A percentile compares a stretch with the other conserved stretches of the same genome.
Conservation (phyloP, 2,797 vertebrate species). For the Pempheris klunzingeri region DNA sequence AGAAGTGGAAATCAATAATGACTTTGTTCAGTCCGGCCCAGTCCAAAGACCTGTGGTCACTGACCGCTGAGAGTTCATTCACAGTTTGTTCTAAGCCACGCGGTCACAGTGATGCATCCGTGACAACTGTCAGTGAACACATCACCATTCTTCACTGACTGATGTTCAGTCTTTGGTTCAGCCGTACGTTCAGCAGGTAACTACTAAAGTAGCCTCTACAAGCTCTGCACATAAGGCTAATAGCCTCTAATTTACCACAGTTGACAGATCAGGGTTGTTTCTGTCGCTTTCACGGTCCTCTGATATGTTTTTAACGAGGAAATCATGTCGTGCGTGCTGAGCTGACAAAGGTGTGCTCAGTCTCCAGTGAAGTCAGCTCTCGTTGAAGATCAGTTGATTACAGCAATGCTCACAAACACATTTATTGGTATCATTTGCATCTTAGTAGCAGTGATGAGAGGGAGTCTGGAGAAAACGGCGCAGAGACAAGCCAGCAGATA, state of each 20-base stretch:
- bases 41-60: background rate
- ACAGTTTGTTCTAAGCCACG: background rate
- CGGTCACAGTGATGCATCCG: background rate
- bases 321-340: no score
- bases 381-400: background rate
- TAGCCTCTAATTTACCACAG: no score
- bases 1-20: background rate
- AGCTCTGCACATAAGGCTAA: background rate
- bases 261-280: background rate
- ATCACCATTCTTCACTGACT: background rate
- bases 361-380: background rate
- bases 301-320: background rate
- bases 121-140: background rate
- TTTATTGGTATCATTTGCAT: slow-evolving; percentile 48
- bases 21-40: background rate
- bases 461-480: slow-evolving; percentile 5
- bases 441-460: background rate
- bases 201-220: background rate
- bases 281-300: background rate
- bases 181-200: background rate
- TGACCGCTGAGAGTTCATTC: background rate
- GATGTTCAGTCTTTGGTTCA: background rate
- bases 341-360: no score
- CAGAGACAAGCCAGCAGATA: slow-evolving; percentile 27
- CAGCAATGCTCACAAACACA: slow-evolving; percentile 23